Evolutionary conservation across 2,797 vertebrate species (phyloP), one percentile per base, ranked within the genome.

Genomic region (Trematomus bernacchii): DNA sequence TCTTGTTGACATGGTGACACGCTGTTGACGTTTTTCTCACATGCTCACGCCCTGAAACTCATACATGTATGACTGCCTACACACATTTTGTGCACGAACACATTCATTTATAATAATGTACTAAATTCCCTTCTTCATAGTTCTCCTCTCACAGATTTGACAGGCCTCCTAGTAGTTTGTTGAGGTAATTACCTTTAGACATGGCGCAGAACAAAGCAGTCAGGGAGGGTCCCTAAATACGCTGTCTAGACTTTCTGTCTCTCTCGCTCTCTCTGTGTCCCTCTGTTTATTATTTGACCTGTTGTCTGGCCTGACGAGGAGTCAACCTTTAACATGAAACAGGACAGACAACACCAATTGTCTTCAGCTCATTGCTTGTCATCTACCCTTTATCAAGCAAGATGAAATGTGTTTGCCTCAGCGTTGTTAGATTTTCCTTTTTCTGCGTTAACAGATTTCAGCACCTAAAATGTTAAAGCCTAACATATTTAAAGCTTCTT

Each of bases 181-280:
- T 66, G 85, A 85, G 86, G 90, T 94, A 95, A 95, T 95, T 94
- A 95, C 94, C 94, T 95, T 92, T 91, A 90, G 92, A 93, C 92
- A 93, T 90, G 88, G 90, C 42, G 43, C 89, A 91, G 90, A 94
- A 95, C 92, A 95, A 94, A 95, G 93, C 89, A 90, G 84, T 90
- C 88, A 89, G 91, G 94, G 93, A 93, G 93, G 91, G 90, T 91
- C 91, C 71, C 85, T 90, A 91, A 94, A 93, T 91, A 86, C 46
- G 60, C 85, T 51, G 94, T 95, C 95, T 95, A 95, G 95, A 95
- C 95, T 93, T 82, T 43, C 80, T 89, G 94, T 95, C 94, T 94
- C 92, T 79, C 84, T 86, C 67, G 76, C 62, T 87, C 78, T 82
- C 89, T 71, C 86, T 73, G 62, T 78, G 82, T 87, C 87, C 74